phyloP scores from a whole-genome alignment of 2,797 vertebrate species.

The Anguilla pacifica region DNA sequence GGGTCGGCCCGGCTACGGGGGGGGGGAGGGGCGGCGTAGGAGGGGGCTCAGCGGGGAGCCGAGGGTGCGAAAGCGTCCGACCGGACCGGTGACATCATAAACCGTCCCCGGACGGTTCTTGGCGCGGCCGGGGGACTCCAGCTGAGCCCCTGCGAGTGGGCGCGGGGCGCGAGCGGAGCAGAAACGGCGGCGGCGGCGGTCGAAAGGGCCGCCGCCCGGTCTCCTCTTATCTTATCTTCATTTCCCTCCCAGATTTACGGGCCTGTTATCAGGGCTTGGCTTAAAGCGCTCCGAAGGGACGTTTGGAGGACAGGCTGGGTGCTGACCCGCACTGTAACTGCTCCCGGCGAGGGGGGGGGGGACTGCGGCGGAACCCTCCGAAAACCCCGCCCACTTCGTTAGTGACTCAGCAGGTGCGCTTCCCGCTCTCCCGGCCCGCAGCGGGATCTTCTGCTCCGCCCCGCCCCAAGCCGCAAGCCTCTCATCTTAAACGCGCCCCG shows the following conservation, averaged over 20 bases:
- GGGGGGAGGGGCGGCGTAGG: background rate
- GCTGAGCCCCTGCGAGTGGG: background rate
- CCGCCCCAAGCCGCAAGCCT: slow-evolving; percentile 42
- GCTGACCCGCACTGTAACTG: background rate
- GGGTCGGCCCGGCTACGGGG: background rate
- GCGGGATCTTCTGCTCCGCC: background rate
- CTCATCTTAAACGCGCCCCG: slow-evolving; percentile 67
- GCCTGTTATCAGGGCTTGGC: background rate
- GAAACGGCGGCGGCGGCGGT: background rate
- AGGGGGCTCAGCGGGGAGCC: background rate
- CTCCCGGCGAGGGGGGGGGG: background rate
- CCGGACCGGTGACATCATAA: background rate
- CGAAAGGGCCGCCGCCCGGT: background rate
- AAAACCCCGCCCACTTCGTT: background rate
- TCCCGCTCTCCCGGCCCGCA: background rate
- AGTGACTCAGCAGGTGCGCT: background rate
- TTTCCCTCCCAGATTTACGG: background rate
- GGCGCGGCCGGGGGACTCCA: background rate
- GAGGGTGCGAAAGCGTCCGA: background rate
- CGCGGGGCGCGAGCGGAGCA: background rate
- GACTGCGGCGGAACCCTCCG: background rate
- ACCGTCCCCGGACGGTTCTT: background rate
- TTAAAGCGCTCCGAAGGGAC: background rate
- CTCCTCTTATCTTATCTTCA: background rate
- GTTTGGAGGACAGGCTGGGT: background rate